Conservation (phyloP, 2,888 invertebrate genomes). For the Crioceris asparagi region DNA sequence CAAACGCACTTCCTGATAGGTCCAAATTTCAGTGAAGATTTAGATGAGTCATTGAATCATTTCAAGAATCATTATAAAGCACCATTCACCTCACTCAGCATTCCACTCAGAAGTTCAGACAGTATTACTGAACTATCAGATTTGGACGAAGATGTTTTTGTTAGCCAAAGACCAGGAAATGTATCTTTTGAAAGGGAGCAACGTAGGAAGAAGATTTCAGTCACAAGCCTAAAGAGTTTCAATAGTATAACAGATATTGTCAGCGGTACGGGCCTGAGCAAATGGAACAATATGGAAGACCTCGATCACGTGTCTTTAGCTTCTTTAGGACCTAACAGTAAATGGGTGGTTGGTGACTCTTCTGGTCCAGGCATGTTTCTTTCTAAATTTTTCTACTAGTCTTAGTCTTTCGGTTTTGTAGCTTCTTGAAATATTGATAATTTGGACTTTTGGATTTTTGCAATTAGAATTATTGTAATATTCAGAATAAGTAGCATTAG, state of each 20-base stretch:
- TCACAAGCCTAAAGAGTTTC: slow-evolving; percentile 28
- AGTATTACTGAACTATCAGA: slow-evolving; percentile 25
- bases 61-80: no score
- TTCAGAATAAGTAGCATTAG: no score
- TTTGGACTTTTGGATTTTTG: no score
- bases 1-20: no score
- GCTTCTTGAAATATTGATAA: no score
- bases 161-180: slow-evolving; percentile 23
- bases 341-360: slow-evolving; percentile 33
- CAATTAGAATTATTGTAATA: no score
- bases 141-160: slow-evolving; percentile 23
- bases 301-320: slow-evolving; percentile 28
- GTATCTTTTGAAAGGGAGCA: slow-evolving; percentile 14
- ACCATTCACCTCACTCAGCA: no score
- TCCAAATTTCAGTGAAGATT: no score
- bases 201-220: slow-evolving; percentile 19
- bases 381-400: no score
- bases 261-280: slow-evolving; percentile 26
- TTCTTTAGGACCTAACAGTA: slow-evolving; percentile 22
- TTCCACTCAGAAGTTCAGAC: no score
- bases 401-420: no score
- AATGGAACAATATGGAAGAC: slow-evolving; percentile 33
- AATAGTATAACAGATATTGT: slow-evolving; percentile 27
- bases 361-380: slow-evolving; percentile 36
- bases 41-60: no score